Evolutionary conservation across 2,888 invertebrate genomes (phyloP), one percentile per base, ranked within the genome.

Genomic region (Leucophenga maculata): DNA sequence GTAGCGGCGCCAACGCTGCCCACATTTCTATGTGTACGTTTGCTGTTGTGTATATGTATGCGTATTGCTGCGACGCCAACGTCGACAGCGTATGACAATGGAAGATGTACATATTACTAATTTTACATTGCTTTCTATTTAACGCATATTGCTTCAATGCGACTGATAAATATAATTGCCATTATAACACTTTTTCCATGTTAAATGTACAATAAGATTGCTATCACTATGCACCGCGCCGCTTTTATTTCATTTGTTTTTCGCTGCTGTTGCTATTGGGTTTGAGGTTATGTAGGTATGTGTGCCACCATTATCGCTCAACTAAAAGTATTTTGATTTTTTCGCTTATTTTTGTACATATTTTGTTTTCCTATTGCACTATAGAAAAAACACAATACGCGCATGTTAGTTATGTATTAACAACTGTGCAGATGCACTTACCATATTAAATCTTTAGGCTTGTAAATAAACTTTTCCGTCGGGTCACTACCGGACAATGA

Each of bases 361-460:
- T 31, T 0, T 18, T 70, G 55, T 9, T 67, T 69, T 16, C 54
- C 46, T 62, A 26, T 6, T n/a, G n/a, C n/a, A n/a, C n/a, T n/a
- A 1, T 57, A 6, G 44, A 16, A 67, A 54, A 67, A 57, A 32
- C 59, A 74, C 65, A 55, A 65, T 54, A 57, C 62, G 64, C 6
- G 9, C 48, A 66, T 22, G 18, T 6, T 22, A 32, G 31, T 50
- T 16, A 48, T 18, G 68, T 20, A 16, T 69, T 83, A 2, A 11
- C 31, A 62, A 16, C 50, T 65, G 14, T 22, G 13, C 22, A 16
- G 16, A 9, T 39, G 11, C 2, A 39, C 82, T 87, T 81, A 87
- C 87, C 87, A 87, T 74, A 87, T 86, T 68, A 87, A 77, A 78
- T 87, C 87, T 77, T 87, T 87, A 18, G 86, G 85, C 71, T 87